Percentiles rank a stretch among this genome's conserved stretches.
phyloP scores from a whole-genome alignment of 2,888 invertebrate species.

The Ethmia dodecea region DNA sequence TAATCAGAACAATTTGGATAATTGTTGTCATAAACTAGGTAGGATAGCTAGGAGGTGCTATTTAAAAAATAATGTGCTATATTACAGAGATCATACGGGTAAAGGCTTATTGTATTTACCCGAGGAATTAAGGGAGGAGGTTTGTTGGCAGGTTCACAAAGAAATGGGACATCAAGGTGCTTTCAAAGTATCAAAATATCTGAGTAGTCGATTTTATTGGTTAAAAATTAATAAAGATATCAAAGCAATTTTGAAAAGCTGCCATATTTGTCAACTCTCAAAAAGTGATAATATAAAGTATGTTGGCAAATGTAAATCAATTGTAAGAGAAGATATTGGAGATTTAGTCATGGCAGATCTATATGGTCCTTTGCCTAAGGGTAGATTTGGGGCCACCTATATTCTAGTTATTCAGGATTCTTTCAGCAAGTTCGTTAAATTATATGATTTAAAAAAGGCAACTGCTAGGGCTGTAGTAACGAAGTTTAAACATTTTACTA shows the following conservation, averaged over 20 bases:
- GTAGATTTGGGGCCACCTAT: conserved; percentile 14
- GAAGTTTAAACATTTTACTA: conserved; percentile 9
- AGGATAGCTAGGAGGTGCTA: not conserved
- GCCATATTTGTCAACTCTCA: conserved; percentile 20
- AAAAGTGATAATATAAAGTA: conserved; percentile 13
- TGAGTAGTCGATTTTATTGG: conserved; percentile 22
- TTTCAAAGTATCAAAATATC: conserved; percentile 18
- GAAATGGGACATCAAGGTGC: conserved; percentile 25
- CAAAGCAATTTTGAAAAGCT: conserved; percentile 10
- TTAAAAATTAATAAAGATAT: conserved; percentile 8
- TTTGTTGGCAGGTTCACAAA: conserved; percentile 14
- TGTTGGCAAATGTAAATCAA: conserved; percentile 14
- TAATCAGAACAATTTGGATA: not conserved
- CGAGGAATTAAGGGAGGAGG: not conserved
- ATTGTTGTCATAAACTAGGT: not conserved
- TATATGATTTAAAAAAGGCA: conserved; percentile 7
- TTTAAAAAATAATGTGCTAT: not conserved
- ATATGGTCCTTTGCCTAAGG: conserved; percentile 18
- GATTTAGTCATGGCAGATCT: conserved; percentile 21
- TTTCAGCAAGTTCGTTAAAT: conserved; percentile 18
- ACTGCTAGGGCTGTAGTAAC: conserved; percentile 13
- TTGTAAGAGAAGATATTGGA: conserved; percentile 14
- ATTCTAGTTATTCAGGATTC: conserved; percentile 20
- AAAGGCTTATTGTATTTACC: conserved; percentile 12
- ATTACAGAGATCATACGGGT: not conserved